Percentiles rank a stretch among this genome's conserved stretches.
phyloP scores from a whole-genome alignment of 2,888 invertebrate genomes.

The Icerya purchasi region DNA sequence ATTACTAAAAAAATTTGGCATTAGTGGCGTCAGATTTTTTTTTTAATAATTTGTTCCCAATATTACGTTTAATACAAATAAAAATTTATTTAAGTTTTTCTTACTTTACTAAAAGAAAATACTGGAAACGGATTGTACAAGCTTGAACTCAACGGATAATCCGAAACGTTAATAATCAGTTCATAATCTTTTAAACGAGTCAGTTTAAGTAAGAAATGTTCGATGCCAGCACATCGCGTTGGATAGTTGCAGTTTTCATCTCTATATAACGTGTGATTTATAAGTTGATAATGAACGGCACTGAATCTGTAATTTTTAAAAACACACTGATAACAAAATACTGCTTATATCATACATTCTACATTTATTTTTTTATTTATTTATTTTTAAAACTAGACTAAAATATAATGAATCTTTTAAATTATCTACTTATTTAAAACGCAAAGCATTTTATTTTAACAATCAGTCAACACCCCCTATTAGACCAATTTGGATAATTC shows the following conservation, averaged over 20 bases:
- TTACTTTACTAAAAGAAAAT: conserved; percentile 88
- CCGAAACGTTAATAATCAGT: conserved; percentile 67
- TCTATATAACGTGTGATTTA: conserved; percentile 55
- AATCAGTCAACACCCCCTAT: too few species aligned
- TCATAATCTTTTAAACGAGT: conserved; percentile 62
- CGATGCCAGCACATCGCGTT: conserved; percentile 70
- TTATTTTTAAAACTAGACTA: too few species aligned
- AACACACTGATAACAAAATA: conserved; percentile 10
- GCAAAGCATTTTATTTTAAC: too few species aligned
- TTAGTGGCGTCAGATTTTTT: too few species aligned
- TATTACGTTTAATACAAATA: too few species aligned
- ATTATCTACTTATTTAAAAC: too few species aligned
- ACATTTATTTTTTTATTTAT: too few species aligned
- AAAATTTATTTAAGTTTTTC: too few species aligned
- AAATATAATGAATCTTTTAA: too few species aligned
- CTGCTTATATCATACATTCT: conserved; percentile 8
- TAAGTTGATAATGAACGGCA: conserved; percentile 45
- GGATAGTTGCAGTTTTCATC: conserved; percentile 78
- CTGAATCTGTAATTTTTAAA: conserved; percentile 30
- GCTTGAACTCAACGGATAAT: conserved; percentile 70
- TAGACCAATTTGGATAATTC: too few species aligned
- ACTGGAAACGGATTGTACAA: conserved; percentile 47
- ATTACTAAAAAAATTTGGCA: too few species aligned
- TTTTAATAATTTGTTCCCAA: too few species aligned
- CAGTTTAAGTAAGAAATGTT: conserved; percentile 57